Base-by-base conservation (phyloP, 2,888 invertebrate genomes). In the Ophraella communa region DNA sequence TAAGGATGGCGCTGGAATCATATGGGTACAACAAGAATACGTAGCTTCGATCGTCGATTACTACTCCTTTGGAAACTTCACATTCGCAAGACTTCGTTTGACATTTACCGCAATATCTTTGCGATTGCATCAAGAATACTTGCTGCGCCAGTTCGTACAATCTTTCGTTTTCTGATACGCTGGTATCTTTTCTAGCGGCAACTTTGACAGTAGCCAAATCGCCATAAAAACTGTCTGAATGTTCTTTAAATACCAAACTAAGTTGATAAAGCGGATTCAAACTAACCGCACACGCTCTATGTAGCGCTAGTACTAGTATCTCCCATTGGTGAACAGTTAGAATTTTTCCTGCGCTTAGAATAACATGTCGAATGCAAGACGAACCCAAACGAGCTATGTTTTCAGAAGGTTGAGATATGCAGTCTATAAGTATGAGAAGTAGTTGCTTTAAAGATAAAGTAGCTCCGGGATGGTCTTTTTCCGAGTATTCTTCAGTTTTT, bases 221-320 rank as follows among this genome's bases (percentile, higher is more conserved):
- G 0, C 96, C 96, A 80, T 96, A 96, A 82, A 96, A 97, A 78
- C 95, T 96, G 75, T 95, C 93, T 0, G 96, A 96, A 77, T 94
- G 91, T 73, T 92, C 90, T 75, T 94, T 91, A 80, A 96, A 98
- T 35, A 95, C 95, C 76, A 92, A 89, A 62, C 94, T 94, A 39
- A 98, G 84, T 82, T 95, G 95, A 69, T 93, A 91, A 59, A 97
- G 81, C 33, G 95, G 94, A 70, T 93, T 91, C 58, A 96, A 87
- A 54, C 95, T 95, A n/a, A 93, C 89, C 30, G 90, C 89, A 73
- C 94, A 92, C 27, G 95, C 94, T 75, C 92, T 87, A 75, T 93
- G 92, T 62, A 96, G 87, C 47, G 92, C 92, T 47, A 89, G 88
- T 64, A 92, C 92, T 55, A 93, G 87, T 24, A 95, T 90, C 81